Percentiles rank a stretch among this genome's conserved stretches.
These are phyloP conservation scores for Haliaeetus leucogaster DNA, from an alignment of 2,113 vertebrate genomes.

Conservation along the genomic window DNA sequence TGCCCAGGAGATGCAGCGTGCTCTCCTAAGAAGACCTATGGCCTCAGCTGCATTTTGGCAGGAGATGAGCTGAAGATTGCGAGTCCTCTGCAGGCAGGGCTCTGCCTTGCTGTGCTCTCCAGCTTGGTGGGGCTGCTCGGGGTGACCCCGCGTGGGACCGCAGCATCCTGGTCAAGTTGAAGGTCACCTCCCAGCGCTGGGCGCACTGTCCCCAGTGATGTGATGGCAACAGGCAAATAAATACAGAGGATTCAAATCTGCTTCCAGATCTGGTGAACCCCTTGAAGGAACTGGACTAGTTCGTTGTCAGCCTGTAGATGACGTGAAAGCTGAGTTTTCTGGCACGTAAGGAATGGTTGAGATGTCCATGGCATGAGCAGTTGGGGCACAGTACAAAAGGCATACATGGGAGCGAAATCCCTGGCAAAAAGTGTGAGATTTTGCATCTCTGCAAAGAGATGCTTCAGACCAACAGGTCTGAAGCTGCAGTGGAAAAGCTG, in stretches of 20 bases:
- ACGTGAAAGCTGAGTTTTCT: neutral
- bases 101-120: neutral
- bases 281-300: fast-evolving
- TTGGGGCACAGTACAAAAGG: neutral
- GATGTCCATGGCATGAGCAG: fast-evolving
- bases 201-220: too few relatives aligned
- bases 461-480: neutral
- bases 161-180: neutral
- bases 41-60: neutral
- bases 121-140: neutral
- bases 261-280: too few relatives aligned
- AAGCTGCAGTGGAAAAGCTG: neutral
- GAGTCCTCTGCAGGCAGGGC: neutral
- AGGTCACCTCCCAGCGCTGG: neutral
- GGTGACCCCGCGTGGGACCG: fast-evolving
- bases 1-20: fast-evolving
- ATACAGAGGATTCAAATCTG: neutral
- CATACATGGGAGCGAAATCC: fast-evolving
- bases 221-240: neutral
- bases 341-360: neutral
- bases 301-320: neutral
- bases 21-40: fast-evolving
- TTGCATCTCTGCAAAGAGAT: neutral
- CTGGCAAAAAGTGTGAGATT: neutral
- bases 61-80: fast-evolving